Base-by-base conservation (phyloP, 2,888 invertebrate species). In the Oscheius sp. region DNA sequence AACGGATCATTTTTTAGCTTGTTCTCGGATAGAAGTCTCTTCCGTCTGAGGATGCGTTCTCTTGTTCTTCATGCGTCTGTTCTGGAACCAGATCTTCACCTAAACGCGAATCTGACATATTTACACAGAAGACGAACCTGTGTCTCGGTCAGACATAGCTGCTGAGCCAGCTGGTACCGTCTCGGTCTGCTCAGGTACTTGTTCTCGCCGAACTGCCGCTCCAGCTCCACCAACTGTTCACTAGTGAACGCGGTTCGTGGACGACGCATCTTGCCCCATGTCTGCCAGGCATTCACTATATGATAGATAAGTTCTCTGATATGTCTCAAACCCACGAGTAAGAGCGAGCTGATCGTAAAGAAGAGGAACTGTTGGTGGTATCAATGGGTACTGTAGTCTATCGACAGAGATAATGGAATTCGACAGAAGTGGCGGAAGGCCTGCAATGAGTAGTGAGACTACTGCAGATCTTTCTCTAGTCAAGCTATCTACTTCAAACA, bases 41-140 rank as follows among this genome's bases (percentile, higher is more conserved):
- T 37, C 58, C 29, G 33, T 9, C 29, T 66, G 58, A 13, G 51
- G 57, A 21, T 74, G 74, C 32, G 83, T 83, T 32, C 98, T 92
- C 90, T 98, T 98, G 96, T 96, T 96, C 90, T 97, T 97, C 97
- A 97, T 97, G 86, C 97, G 93, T 66, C 97, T 92, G 90, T 97
- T 97, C 92, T 98, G 97, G 91, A 98, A 98, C 97, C 88, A 88
- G 70, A 88, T 88, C 77, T 88, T 88, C 83, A 96, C 96, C 94
- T 96, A 96, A 10, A 98, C 98, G 13, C 11, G 10, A 33, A n/a
- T 13, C 47, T 58, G 35, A 32, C 37, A 1, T 9, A 5, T 33
- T 35, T 48, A 7, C 11, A 2, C 10, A 35, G 5, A 5, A 35
- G 37, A 11, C 3, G 21, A 81, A 96, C 96, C 94, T 97, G 96